Evolutionary conservation across 2,797 vertebrate species (phyloP).

Genomic region (Sebastes matsubarae): DNA sequence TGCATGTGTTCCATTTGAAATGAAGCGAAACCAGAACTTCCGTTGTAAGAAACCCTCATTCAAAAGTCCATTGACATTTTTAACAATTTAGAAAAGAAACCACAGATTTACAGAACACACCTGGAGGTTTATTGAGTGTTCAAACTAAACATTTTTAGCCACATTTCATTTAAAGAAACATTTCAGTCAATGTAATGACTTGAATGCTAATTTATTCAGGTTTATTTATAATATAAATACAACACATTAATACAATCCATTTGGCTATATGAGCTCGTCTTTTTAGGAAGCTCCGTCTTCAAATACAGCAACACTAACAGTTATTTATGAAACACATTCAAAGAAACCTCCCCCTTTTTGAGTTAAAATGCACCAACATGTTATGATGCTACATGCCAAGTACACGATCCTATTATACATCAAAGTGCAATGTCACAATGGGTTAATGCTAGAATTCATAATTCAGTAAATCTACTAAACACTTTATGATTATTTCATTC

Average conservation of each 20-base stretch:
- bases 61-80: neutral
- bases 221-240: conserved; percentile 83
- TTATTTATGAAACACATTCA: conserved; percentile 97
- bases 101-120: conserved; percentile 13
- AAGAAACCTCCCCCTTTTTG: conserved; percentile 84
- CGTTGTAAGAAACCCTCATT: neutral
- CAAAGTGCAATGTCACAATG: conserved; percentile 99
- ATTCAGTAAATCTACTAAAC: conserved; percentile 73
- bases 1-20: too few species aligned
- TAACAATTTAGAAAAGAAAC: neutral
- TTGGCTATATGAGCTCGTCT: conserved; percentile 79
- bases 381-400: conserved; percentile 97
- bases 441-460: conserved; percentile 87
- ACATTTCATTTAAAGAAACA: conserved; percentile 10
- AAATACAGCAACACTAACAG: conserved; percentile 77
- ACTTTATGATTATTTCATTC: conserved; percentile 83
- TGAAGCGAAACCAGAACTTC: neutral
- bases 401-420: conserved; percentile 97
- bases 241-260: conserved; percentile 79
- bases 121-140: conserved; percentile 31
- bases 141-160: conserved; percentile 36
- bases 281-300: conserved; percentile 67
- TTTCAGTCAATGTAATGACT: conserved; percentile 14
- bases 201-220: conserved; percentile 68
- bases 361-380: conserved; percentile 90